Conservation (phyloP, 1,140 invertebrate species). For the Monochamus saltuarius region DNA sequence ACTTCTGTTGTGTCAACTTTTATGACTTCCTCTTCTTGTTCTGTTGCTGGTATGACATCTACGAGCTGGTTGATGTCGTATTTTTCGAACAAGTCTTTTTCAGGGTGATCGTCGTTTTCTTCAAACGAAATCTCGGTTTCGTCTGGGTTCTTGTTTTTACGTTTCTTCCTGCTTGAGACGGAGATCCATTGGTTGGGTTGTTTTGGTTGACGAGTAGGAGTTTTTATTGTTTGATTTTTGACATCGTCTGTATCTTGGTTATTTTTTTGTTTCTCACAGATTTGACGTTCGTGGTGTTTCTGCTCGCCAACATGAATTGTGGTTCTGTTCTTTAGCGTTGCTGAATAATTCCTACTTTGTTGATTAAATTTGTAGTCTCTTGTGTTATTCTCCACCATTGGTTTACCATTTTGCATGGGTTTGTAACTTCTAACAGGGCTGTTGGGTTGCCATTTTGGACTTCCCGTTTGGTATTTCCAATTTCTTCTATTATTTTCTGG, state of each 20-base stretch:
- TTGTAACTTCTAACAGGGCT: neutral
- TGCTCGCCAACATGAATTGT: neutral
- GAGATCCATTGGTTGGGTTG: constrained; percentile 48
- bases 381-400: neutral
- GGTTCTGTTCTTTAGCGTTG: constrained; percentile 9
- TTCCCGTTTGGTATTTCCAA: constrained; percentile 7
- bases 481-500: constrained; percentile 4
- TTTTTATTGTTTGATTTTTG: constrained; percentile 21
- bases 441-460: constrained; percentile 1
- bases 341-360: constrained; percentile 4
- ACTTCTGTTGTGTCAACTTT: constrained; percentile 16
- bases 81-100: constrained; percentile 30
- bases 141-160: constrained; percentile 43
- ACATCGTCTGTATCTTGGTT: neutral
- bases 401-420: neutral
- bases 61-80: constrained; percentile 39
- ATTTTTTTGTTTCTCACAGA: constrained; percentile 3
- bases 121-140: constrained; percentile 22
- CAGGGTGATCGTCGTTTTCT: constrained; percentile 9
- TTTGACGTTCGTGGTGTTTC: neutral
- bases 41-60: constrained; percentile 35
- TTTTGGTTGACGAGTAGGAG: neutral
- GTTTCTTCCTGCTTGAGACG: constrained; percentile 47
- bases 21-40: constrained; percentile 9
- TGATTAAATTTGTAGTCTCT: neutral